Base-by-base conservation (phyloP, 2,888 invertebrate species). In the Cerceris ruficornis region DNA sequence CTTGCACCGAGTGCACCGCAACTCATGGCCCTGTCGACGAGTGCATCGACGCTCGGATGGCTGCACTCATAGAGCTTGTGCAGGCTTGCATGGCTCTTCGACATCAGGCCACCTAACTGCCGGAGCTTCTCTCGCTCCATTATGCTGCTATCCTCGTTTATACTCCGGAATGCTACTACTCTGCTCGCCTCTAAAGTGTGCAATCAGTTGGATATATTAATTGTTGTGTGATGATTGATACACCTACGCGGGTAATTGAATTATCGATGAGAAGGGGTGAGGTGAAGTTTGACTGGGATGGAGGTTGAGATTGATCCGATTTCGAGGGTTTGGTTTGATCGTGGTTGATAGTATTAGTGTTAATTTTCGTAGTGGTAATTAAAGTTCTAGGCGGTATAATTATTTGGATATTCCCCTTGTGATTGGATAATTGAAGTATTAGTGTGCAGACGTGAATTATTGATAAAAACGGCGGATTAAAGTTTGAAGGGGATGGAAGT, bases 51-150 rank as follows among this genome's bases (percentile, higher is more conserved):
- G 88, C 96, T 95, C 0, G 95, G 94, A 93, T 98, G 98, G 71
- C 98, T 98, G 92, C 99, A 99, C 91, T 99, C 97, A 92, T 98
- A 99, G 5, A 97, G 93, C 77, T 95, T 94, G 72, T 95, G 94
- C 66, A 99, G 94, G 89, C 98, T 99, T 50, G 94, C 93, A 90
- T 99, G 99, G 88, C 99, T 99, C 69, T 95, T 94, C 60, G 95
- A 95, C 98, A 99, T 98, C 64, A 99, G 93, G 76, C 93, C 92
- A 0, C 98, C 98, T 61, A 99, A 93, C 58, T 93, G 92, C 57
- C 91, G 88, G 50, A 96, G 89, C 64, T 94, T 92, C 77, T 93
- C 92, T 11, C 90, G 90, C 15, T 90, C 89, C 70, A 89, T 74
- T 28, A 84, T 73, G 14, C 69, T 64, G 28, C 72, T 69, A 6